Evolutionary conservation across 2,113 vertebrate genomes (phyloP), one percentile per base, ranked within the genome.

Genomic region (Murina feae): DNA sequence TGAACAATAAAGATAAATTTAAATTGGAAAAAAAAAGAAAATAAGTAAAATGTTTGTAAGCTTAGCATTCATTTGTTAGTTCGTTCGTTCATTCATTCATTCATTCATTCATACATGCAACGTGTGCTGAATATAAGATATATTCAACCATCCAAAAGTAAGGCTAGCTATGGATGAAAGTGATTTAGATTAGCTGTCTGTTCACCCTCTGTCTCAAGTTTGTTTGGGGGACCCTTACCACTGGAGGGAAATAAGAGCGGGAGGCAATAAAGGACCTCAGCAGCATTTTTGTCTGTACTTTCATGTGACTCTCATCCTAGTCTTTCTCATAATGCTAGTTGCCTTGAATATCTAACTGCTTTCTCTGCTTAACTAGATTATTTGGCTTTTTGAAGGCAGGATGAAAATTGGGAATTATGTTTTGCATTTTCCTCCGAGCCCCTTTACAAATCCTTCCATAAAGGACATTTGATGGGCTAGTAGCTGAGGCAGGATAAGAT

Each of bases 401-500:
- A 88, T 94, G 76, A 91, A 85, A 93, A 89, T 47, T 25, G 68
- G 32, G 18, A 44, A 76, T 76, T 82, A 44, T 91, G 25, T 55
- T 95, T 75, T 13, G 53, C 69, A 28, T 75, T 42, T 66, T 79
- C 78, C 37, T 44, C 39, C 60, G 21, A 28, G 13, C 8, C 3
- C 66, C 60, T 68, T 81, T 10, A 8, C 42, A 91, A 79, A 74
- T 86, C 44, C 30, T 91, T 91, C 75, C 65, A 84, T 92, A 90
- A 93, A 79, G 90, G 82, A 55, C 82, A 51, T 92, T 94, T 96
- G 85, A 81, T 76, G 68, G 60, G 51, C 71, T 93, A 83, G 39
- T 72, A 68, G 55, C 83, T 74, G 72, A 91, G 30, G 76, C 53
- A 83, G 80, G 89, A 79, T 87, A 84, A 92, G 42, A 90, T 90